Evolutionary conservation across 2,113 vertebrate genomes (phyloP), one percentile per base, ranked within the genome.

Genomic region (Ondatra zibethicus): DNA sequence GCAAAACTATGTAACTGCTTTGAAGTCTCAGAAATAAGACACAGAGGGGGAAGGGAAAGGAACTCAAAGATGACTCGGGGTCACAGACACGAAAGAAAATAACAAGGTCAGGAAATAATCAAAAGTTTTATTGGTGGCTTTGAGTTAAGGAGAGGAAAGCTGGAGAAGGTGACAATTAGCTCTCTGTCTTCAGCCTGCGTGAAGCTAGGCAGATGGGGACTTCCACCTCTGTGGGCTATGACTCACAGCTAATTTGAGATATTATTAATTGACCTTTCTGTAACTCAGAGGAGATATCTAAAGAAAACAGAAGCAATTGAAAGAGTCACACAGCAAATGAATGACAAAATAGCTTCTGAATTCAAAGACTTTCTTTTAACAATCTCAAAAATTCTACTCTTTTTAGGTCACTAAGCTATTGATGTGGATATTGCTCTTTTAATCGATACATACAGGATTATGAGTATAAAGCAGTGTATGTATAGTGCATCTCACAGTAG

Each of bases 231-330:
- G 58, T 76, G 31, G 66, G 16, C 45, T 93, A n/a, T 65, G 45
- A 90, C 72, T 96, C 95, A 80, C 31, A 66, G 73, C 88, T 92
- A 93, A 88, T 86, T 42, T 68, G 81, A 92, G 82, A 55, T 55
- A 96, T 66, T 65, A 92, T 68, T 72, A 97, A 61, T 88, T 90
- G 84, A 93, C 58, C 50, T 93, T 95, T 95, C 81, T 76, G 14
- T 88, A 77, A 82, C 75, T 94, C 85, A 36, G 39, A 36, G 52
- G 33, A 95, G 76, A 55, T 90, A 76, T 21, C 88, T 89, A 95
- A 90, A 96, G 91, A 92, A 93, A 95, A 75, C 65, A 95, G 77
- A 84, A 31, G 61, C 45, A 96, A 55, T 73, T 33, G 31, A 14
- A 52, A 96, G 96, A 42, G 36, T 77, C 80, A 88, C 36, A 86